Base-by-base conservation (phyloP, 2,888 invertebrate genomes). In the Choristoneura rosaceana region DNA sequence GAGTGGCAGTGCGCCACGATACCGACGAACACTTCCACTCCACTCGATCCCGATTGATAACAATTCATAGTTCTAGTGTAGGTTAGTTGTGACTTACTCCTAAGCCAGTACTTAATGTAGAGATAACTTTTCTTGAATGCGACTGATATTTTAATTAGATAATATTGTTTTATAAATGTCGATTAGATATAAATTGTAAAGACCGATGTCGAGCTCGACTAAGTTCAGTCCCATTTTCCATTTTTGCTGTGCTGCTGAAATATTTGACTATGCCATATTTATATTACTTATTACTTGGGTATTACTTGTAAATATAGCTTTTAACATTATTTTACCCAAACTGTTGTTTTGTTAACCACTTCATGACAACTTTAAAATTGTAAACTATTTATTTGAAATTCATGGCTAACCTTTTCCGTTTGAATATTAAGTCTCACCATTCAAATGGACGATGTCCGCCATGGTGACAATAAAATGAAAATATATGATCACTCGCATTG, bases 1-100 rank as follows among this genome's bases (percentile, higher is more conserved):
- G 96, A 97, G 85, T 94, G 94, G 87, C 94, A 95, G 76, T 96
- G 96, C 87, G 82, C 71, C 71, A 84, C 80, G 74, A 77, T 79
- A 38, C 77, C 85, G 71, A 81, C 80, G 50, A 88, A 86, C 75
- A 84, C 79, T 77, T 84, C 91, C 62, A 87, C 80, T 74, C 84
- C 82, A 77, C 78, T 79, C 15, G 87, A 90, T 74, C 90, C 91
- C 43, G 90, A 92, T 80, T 92, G 86, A 89, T 68, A 63, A 4
- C 12, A 2, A 12, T 62, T 65, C 69, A 69, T 43, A 12, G 12
- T 17, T 7, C 8, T 62, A 62, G 45, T 7, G 8, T 62, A 62
- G 45, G 25, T 45, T 45, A 62, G 70, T 73, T 77, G 77, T 7
- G 4, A 76, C 61, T 81, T 82, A 85, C 78, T 80, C 81, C 71